Evolutionary conservation across 2,797 vertebrate genomes (phyloP).

Genomic region (Salmo trutta): DNA sequence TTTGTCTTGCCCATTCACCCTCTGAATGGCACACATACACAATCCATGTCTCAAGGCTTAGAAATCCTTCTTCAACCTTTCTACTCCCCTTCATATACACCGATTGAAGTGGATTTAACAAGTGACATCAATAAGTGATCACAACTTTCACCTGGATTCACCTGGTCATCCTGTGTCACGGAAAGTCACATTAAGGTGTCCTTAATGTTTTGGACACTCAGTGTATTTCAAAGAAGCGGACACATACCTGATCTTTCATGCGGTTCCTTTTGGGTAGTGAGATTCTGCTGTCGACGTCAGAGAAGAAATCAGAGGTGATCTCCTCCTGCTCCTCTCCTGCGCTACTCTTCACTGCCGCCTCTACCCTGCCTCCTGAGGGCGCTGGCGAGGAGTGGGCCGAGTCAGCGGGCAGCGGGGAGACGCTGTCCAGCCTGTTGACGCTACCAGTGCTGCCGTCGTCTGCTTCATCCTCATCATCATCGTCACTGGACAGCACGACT

Average conservation of each 20-base stretch:
- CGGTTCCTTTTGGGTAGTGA: conserved; percentile 81
- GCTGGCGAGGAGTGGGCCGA: conserved; percentile 90
- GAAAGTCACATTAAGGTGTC: too few relatives aligned
- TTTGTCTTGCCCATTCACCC: too few relatives aligned
- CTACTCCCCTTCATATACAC: too few relatives aligned
- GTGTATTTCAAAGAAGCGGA: background rate
- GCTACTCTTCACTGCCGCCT: conserved; percentile 87
- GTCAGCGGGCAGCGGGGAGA: conserved; percentile 88
- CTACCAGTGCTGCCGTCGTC: conserved; percentile 83
- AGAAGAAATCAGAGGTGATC: conserved; percentile 69
- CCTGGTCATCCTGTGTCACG: too few relatives aligned
- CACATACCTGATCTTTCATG: conserved; percentile 91
- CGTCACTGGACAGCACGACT: conserved; percentile 94
- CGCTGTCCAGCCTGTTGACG: conserved; percentile 83
- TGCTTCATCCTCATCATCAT: conserved; percentile 63
- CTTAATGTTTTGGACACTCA: too few relatives aligned
- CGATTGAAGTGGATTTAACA: too few relatives aligned
- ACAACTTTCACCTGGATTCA: too few relatives aligned
- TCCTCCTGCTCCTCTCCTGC: conserved; percentile 81
- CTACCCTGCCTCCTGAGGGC: conserved; percentile 87
- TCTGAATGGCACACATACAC: too few relatives aligned
- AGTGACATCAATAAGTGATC: too few relatives aligned
- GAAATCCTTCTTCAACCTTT: too few relatives aligned
- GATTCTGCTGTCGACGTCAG: conserved; percentile 80
- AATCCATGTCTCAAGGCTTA: too few relatives aligned